A percentile compares a stretch with the other conserved stretches of the same genome.
These are phyloP conservation scores for Arrhamphus sclerolepis DNA, from an alignment of 2,797 vertebrate genomes.

Conservation along the genomic window DNA sequence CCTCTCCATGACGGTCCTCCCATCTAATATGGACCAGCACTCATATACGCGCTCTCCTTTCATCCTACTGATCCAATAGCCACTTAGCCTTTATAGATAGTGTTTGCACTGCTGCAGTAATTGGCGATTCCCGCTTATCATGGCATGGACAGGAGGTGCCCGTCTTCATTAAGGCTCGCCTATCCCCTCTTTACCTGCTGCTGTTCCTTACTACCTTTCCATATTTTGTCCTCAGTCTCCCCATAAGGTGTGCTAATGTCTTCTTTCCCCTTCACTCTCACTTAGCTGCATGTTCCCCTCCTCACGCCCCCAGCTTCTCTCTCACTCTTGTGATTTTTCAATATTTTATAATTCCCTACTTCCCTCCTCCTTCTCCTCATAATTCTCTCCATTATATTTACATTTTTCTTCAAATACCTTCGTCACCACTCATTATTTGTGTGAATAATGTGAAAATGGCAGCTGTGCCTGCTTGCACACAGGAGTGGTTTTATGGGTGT, in stretches of 20 bases:
- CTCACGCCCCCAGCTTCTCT: conserved; percentile 53
- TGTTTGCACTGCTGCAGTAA: conserved; percentile 34
- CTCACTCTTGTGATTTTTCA: conserved; percentile 70
- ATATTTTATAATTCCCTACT: conserved; percentile 75
- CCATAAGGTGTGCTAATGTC: conserved; percentile 61
- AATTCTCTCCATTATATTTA: conserved; percentile 71
- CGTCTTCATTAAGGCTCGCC: conserved; percentile 74
- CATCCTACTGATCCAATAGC: conserved; percentile 52
- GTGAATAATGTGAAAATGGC: conserved; percentile 56
- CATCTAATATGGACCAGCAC: conserved; percentile 41
- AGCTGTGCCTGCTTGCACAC: conserved; percentile 44
- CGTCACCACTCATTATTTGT: conserved; percentile 50
- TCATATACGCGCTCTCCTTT: conserved; percentile 54
- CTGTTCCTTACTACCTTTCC: conserved; percentile 33
- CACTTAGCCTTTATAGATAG: conserved; percentile 64
- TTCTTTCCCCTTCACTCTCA: conserved; percentile 59
- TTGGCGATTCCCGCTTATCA: conserved; percentile 65
- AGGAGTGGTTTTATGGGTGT: conserved; percentile 12
- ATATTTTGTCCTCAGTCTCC: conserved; percentile 40
- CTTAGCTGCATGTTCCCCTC: conserved; percentile 65
- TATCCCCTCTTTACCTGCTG: conserved; percentile 34
- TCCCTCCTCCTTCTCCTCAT: conserved; percentile 38
- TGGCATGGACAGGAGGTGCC: conserved; percentile 63
- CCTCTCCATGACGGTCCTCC: conserved; percentile 24
- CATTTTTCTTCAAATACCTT: conserved; percentile 63